Evolutionary conservation across 2,888 invertebrate species (phyloP), one percentile per base, ranked within the genome.

Genomic region (Ceramica pisi): DNA sequence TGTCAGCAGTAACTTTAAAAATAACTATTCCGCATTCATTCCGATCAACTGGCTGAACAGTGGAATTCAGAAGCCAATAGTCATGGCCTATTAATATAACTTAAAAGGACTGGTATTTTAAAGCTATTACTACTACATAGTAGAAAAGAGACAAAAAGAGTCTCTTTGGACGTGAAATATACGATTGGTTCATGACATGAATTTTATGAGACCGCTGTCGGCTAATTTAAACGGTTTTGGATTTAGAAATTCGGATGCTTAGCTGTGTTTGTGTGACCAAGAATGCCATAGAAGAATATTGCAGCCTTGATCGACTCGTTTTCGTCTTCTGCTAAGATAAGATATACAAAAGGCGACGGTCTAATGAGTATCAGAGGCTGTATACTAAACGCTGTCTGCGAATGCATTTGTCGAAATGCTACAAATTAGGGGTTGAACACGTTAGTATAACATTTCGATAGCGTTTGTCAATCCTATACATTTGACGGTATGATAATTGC

Each of bases 71-170:
- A n/a, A 50, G 16, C 16, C 48, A 31, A 56, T 63, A 53, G 71
- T 67, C 78, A 71, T 51, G 51, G 4, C 16, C 68, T 79, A 79
- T 73, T 79, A 67, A 73, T 69, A 71, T n/a, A 38, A 31, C 38
- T 46, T 64, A 46, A 64, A 61, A 55, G 41, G 51, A 35, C 9
- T 21, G 53, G 10, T 64, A 69, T 63, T 75, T 64, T 7, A 75
- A 59, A 66, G 0, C 50, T 19, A 51, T 35, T 35, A 50, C 50
- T 19, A 51, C 23, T 35, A 50, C 0, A 31, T 19, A 35, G 8
- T 23, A 38, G n/a, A 60, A 67, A 31, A 2, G 1, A 23, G n/a
- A 21, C n/a, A 14, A 26, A 48, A 26, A 3, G 1, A 44, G 12
- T 12, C 4, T 0, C 61, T 21, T 56, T 44, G 4, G 10, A 14